Evolutionary conservation across 1,140 invertebrate species (phyloP).

Genomic region (Chlorops oryzae): DNA sequence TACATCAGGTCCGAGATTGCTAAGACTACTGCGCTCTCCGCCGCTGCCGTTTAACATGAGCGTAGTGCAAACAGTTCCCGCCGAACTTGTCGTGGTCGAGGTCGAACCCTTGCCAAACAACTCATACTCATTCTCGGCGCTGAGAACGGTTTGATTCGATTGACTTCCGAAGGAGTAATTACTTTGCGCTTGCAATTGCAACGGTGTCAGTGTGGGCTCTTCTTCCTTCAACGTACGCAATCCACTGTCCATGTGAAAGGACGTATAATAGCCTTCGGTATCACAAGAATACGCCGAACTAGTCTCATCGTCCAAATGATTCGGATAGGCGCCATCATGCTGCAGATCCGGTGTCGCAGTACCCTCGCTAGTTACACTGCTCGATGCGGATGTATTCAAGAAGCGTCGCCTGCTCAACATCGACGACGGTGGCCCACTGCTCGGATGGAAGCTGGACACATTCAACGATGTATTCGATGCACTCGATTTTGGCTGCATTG

Average conservation of each 20-base stretch:
- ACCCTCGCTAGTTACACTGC: slow-evolving; percentile 77
- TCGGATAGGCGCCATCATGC: slow-evolving; percentile 56
- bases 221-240: slow-evolving; percentile 79
- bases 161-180: slow-evolving; percentile 52
- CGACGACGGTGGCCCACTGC: slow-evolving; percentile 60
- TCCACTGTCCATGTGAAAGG: slow-evolving; percentile 93
- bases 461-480: slow-evolving; percentile 63
- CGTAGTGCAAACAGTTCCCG: slow-evolving; percentile 80
- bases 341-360: slow-evolving; percentile 76
- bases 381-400: slow-evolving; percentile 68
- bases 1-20: slow-evolving; percentile 56
- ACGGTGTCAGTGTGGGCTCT: slow-evolving; percentile 61
- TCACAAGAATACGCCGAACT: slow-evolving; percentile 93
- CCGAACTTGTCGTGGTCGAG: slow-evolving; percentile 82
- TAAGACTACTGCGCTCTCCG: slow-evolving; percentile 13
- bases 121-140: slow-evolving; percentile 80
- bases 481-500: slow-evolving; percentile 63
- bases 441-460: slow-evolving; percentile 54
- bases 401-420: slow-evolving; percentile 60
- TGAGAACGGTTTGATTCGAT: slow-evolving; percentile 54
- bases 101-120: slow-evolving; percentile 81
- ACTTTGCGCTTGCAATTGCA: slow-evolving; percentile 55
- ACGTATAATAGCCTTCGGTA: slow-evolving; percentile 95
- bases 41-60: slow-evolving; percentile 48
- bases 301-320: slow-evolving; percentile 73